Base-by-base conservation (phyloP, 1,140 invertebrate species). In the Antheraea pernyi region DNA sequence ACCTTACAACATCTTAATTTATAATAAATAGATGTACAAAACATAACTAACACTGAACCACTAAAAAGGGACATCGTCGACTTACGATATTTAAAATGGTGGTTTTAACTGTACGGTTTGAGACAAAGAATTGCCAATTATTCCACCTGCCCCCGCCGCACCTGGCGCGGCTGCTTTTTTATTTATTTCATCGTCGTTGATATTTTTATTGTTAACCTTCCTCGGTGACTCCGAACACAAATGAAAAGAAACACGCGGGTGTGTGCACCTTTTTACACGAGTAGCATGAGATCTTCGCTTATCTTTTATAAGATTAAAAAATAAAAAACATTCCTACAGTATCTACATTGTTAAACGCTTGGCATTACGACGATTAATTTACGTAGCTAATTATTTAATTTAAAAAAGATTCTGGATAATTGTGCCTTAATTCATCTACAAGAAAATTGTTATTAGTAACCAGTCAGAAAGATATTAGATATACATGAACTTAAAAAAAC, bases 71-170 rank as follows among this genome's bases (percentile, higher is more conserved):
- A 67, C 65, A 37, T 67, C 82, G 78, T 74, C 73, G 73, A 79
- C 69, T 75, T 76, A 78, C 80, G 75, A 80, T 80, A 84, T 82
- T 82, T 85, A 77, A 67, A 83, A 78, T 82, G 78, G 81, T 59
- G 53, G 82, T 84, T 87, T 86, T 86, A 80, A 83, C 72, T 81
- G 77, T 77, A 86, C 77, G 83, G 81, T 69, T 82, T 85, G 89
- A 91, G 85, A 92, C 89, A 91, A 92, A 91, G 89, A 91, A 89
- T 91, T 86, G 87, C 85, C 88, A 91, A 90, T 92, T 90, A 92
- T 87, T 91, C 85, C 89, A 91, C 88, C 89, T 91, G 89, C 88
- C 81, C 81, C 81, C 80, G 81, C 83, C 80, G 85, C 88, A 91
- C 83, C 89, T 92, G 89, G 84, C 75, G 82, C 83, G 85, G 86